Conservation (phyloP, 1,140 invertebrate species). For the Drosophila ambigua region DNA sequence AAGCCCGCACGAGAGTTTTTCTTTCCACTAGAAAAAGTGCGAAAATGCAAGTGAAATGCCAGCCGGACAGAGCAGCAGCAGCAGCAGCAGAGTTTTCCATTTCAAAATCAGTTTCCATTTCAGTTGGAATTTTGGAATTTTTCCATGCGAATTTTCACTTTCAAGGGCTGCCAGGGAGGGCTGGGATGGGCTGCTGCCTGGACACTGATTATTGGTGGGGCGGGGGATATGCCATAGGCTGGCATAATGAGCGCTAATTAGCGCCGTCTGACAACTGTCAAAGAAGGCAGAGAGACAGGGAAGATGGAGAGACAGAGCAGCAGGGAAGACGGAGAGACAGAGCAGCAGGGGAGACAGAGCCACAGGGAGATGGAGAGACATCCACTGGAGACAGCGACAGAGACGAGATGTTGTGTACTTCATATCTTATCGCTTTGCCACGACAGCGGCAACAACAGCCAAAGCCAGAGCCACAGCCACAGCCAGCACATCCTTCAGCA, state of each 20-base stretch:
- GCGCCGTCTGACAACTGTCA: conserved; percentile 22
- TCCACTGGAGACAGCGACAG: not conserved
- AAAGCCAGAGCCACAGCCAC: conserved; percentile 3
- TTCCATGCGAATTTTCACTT: conserved; percentile 14
- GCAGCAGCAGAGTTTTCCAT: conserved; percentile 6
- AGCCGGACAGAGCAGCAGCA: conserved; percentile 4
- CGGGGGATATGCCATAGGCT: not conserved
- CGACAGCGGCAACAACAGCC: conserved; percentile 34
- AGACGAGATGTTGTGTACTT: conserved; percentile 36
- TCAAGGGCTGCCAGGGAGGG: conserved; percentile 15
- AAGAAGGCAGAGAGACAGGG: not conserved
- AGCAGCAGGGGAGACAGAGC: too few relatives aligned
- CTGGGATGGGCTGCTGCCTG: too few relatives aligned
- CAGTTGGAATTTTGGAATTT: conserved; percentile 1
- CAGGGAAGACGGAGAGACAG: too few relatives aligned
- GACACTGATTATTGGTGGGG: not conserved
- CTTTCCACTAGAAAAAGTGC: conserved; percentile 56
- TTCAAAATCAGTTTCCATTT: conserved; percentile 40
- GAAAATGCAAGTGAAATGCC: conserved; percentile 64
- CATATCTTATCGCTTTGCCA: conserved; percentile 34
- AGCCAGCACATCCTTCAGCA: conserved; percentile 23
- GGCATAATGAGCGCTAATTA: conserved; percentile 45
- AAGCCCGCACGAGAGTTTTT: conserved; percentile 45
- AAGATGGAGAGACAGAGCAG: too few relatives aligned
- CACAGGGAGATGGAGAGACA: too few relatives aligned